phyloP scores from a whole-genome alignment of 2,113 vertebrate species.

The Carollia perspicillata region DNA sequence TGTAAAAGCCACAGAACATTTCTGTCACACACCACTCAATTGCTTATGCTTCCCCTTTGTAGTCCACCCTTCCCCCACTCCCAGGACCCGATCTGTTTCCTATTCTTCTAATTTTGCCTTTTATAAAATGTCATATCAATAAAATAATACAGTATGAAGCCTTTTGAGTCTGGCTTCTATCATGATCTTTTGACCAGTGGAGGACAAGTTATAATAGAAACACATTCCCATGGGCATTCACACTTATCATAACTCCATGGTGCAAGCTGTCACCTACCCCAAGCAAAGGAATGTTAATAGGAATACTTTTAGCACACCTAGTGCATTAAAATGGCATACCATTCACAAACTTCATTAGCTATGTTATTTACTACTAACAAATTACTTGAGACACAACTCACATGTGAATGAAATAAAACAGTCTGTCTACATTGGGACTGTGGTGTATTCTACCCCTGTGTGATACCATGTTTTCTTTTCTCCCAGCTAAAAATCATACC shows the following conservation, averaged over 20 bases:
- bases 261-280: not conserved
- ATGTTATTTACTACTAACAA: not conserved
- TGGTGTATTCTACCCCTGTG: not conserved
- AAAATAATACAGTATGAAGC: not conserved
- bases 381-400: not conserved
- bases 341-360: not conserved
- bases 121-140: conserved; percentile 6
- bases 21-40: not conserved
- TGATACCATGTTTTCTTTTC: conserved; percentile 8
- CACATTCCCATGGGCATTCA: not conserved
- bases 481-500: not conserved
- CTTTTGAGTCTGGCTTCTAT: not conserved
- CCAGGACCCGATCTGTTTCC: not conserved
- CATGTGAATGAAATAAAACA: not conserved
- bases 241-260: not conserved
- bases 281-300: not conserved
- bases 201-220: conserved; percentile 1
- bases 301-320: not conserved
- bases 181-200: not conserved
- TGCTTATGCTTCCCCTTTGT: not conserved
- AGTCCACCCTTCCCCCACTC: not conserved
- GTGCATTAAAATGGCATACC: not conserved
- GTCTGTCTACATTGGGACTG: not conserved
- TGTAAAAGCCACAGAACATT: not conserved
- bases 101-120: conserved; percentile 4